Base-by-base conservation (phyloP, 2,797 vertebrate genomes). In the Saxicola maurus region DNA sequence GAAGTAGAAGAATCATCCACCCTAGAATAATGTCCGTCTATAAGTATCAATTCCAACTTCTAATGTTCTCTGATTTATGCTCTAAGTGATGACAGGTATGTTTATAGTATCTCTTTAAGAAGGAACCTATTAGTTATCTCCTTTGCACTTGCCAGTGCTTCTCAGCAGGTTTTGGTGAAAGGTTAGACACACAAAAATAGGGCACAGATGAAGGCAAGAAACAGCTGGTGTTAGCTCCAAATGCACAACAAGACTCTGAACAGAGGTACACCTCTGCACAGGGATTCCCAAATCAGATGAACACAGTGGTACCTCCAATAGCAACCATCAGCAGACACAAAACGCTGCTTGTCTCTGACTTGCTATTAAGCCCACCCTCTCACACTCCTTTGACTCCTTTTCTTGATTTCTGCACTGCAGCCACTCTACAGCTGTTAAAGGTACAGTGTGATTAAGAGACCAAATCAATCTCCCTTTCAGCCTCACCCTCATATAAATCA, bases 91-190 rank as follows among this genome's bases (percentile, higher is more conserved):
- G 81, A 64, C 64, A 90, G 37, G 49, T 57, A 74, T 25, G 27
- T 62, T 91, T 71, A 49, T 30, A 61, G 13, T 17, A 66, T 25
- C 30, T 64, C 61, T 56, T 68, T 49, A 49, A 60, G 46, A 72
- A 52, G 0, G 4, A 77, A 61, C 37, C n/a, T 77, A 43, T 23
- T 64, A 62, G 57, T 71, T 81, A 82, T 33, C 65, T 90, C 61
- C 61, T 91, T 80, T 75, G 55, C 60, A 77, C 57, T 84, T 62
- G n/a, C 23, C 66, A 67, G 10, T 3, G 25, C 37, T 49, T 78
- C 77, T 66, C 27, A 83, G 59, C 23, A 30, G 35, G 31, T 57
- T 92, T 66, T 57, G 53, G 20, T 57, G 53, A 68, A 84, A 84
- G 43, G 42, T 51, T n/a, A 65, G 64, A 66, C 31, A 45, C 43